These are phyloP conservation scores for Harpegnathos saltator DNA, from an alignment of 1,140 invertebrate species.

Conservation along the genomic window DNA sequence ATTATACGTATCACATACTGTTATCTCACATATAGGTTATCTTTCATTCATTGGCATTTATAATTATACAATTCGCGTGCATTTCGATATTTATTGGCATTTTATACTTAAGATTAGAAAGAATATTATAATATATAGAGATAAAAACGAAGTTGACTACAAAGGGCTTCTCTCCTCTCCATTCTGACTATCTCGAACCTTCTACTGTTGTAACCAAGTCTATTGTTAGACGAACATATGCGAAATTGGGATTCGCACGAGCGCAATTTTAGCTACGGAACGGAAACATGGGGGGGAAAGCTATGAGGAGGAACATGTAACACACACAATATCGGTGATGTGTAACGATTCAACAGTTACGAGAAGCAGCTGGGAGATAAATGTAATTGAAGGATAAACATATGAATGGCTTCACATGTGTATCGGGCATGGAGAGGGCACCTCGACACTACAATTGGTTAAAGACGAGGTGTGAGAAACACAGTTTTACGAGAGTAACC, in stretches of 20 bases:
- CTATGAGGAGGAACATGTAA: background rate
- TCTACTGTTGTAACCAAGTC: background rate
- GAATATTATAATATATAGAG: too few species aligned
- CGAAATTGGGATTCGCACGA: background rate
- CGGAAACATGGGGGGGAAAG: conserved; percentile 15
- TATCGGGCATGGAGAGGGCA: background rate
- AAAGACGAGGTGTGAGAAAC: background rate
- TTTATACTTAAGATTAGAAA: too few species aligned
- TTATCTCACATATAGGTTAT: too few species aligned
- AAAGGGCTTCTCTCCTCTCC: too few species aligned
- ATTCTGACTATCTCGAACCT: too few species aligned
- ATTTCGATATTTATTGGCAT: too few species aligned
- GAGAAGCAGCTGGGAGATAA: background rate
- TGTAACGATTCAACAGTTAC: background rate
- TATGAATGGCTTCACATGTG: background rate
- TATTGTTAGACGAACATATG: background rate
- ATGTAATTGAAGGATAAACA: background rate
- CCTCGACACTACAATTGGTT: background rate
- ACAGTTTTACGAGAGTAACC: background rate
- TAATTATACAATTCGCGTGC: too few species aligned
- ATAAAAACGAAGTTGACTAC: too few species aligned
- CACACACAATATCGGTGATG: background rate
- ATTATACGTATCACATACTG: too few species aligned
- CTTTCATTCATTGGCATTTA: too few species aligned
- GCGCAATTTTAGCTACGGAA: background rate